Percentiles rank a stretch among this genome's conserved stretches.
These are phyloP conservation scores for Pycnonotus jocosus DNA, from an alignment of 2,113 vertebrate species.

Conservation along the genomic window DNA sequence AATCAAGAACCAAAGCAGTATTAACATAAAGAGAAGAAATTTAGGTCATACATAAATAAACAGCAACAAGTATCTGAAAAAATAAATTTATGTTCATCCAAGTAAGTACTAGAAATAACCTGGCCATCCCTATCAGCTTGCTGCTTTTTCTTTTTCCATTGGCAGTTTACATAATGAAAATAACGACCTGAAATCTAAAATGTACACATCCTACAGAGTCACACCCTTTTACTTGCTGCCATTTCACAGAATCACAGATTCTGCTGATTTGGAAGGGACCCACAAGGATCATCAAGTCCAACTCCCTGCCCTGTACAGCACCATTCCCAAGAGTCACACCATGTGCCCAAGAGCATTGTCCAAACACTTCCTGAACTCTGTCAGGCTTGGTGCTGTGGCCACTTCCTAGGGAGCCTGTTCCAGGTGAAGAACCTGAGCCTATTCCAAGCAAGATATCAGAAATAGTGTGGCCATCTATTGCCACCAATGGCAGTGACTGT, in stretches of 20 bases:
- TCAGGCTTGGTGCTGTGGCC: neutral
- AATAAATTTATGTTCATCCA: neutral
- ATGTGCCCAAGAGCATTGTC: fast-evolving
- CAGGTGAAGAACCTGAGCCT: neutral
- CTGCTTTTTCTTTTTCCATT: neutral
- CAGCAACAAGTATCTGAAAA: neutral
- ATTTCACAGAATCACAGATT: neutral
- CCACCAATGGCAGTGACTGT: neutral
- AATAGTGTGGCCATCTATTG: neutral
- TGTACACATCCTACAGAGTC: neutral
- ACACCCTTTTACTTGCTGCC: neutral
- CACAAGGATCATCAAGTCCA: neutral
- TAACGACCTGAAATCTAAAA: neutral
- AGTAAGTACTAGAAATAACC: neutral
- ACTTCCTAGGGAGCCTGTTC: too few relatives aligned
- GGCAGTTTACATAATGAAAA: neutral
- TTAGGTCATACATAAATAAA: neutral
- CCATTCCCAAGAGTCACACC: neutral
- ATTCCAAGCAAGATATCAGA: neutral
- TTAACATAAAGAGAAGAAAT: neutral
- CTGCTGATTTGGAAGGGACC: neutral
- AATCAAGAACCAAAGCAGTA: neutral
- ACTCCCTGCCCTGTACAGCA: neutral
- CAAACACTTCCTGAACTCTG: fast-evolving
- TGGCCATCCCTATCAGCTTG: neutral